Base-by-base conservation (phyloP, 2,888 invertebrate genomes). In the Daptonema setosum region DNA sequence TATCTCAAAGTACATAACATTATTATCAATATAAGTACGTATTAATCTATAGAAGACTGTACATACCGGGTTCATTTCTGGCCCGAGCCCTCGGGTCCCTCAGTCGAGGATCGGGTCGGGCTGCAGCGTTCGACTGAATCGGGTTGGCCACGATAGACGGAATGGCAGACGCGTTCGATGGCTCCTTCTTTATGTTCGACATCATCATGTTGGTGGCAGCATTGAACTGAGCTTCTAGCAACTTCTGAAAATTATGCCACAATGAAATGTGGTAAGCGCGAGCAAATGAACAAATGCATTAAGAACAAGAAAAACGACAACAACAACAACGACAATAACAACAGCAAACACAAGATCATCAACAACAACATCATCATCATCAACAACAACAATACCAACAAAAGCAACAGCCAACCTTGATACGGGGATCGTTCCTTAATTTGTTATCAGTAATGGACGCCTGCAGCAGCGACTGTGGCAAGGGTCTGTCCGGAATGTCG, bases 371-470 rank as follows among this genome's bases (percentile, higher is more conserved):
- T n/a, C n/a, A n/a, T n/a, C n/a, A n/a, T n/a, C n/a, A n/a, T n/a
- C n/a, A n/a, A n/a, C n/a, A n/a, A n/a, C n/a, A n/a, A n/a, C n/a
- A n/a, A n/a, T n/a, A n/a, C n/a, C n/a, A n/a, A n/a, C n/a, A n/a
- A n/a, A n/a, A n/a, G n/a, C n/a, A n/a, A n/a, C n/a, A n/a, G n/a
- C n/a, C n/a, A n/a, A n/a, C n/a, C 50, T 58, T 58, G 43, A 58
- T 56, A n/a, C 58, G 53, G 24, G 58, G 58, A 30, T 58, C 58
- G 56, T 56, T 52, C 17, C 56, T 20, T 24, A 58, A 41, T 20
- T 56, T 52, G 1, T 14, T 17, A 43, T 58, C 56, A 20, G 8
- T 48, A 2, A 58, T 24, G 2, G 54, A 48, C 50, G 50, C 50
- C 24, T 53, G 28, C 8, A 58, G 54, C 43, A 56, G 11, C 26